phyloP scores from a whole-genome alignment of 2,113 vertebrate genomes.

The Corydoras sp. region DNA sequence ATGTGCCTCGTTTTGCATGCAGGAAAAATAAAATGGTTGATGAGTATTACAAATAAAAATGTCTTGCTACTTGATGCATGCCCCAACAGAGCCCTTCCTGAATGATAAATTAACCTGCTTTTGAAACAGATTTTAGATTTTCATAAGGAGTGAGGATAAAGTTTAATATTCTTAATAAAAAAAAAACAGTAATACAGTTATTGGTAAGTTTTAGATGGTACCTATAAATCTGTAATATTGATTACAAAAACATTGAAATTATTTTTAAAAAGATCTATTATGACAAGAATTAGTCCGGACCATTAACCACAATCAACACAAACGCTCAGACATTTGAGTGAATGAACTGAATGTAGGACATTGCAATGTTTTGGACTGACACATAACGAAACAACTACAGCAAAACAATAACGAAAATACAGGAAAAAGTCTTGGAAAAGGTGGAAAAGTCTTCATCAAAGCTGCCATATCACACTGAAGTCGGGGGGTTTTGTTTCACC shows the following conservation, averaged over 20 bases:
- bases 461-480: too few relatives aligned
- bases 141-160: too few relatives aligned
- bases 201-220: too few relatives aligned
- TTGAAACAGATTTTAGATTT: too few relatives aligned
- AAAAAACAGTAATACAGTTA: too few relatives aligned
- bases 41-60: conserved; percentile 15
- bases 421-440: conserved; percentile 7
- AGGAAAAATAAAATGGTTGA: conserved; percentile 39
- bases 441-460: conserved; percentile 9
- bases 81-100: too few relatives aligned
- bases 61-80: not conserved
- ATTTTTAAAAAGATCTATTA: not conserved
- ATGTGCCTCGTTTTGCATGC: conserved; percentile 32
- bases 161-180: too few relatives aligned
- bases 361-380: conserved; percentile 25
- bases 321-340: conserved; percentile 35
- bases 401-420: conserved; percentile 33
- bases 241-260: too few relatives aligned
- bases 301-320: conserved; percentile 10
- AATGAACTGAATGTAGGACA: conserved; percentile 40
- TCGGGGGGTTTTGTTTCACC: too few relatives aligned
- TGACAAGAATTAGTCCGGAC: not conserved
- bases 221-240: too few relatives aligned
- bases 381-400: conserved; percentile 34
- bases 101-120: too few relatives aligned